Conservation (phyloP, 2,888 invertebrate genomes). For the Branchellion lobata region DNA sequence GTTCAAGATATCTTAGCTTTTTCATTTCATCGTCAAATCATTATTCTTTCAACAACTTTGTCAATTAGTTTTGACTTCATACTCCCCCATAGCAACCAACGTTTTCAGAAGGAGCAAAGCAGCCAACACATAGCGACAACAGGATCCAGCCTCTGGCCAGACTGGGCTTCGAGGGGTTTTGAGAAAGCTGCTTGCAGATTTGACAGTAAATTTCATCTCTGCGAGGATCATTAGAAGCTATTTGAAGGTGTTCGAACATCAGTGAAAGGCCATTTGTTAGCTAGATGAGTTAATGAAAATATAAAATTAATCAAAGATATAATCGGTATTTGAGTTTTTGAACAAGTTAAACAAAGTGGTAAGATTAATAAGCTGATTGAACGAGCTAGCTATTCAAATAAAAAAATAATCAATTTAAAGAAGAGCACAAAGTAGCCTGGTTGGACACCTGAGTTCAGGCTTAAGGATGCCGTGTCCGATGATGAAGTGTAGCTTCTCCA, state of each 20-base stretch:
- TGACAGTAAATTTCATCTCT: conserved; percentile 67
- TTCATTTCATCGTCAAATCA: too few relatives aligned
- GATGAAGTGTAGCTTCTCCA: conserved; percentile 97
- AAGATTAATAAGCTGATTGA: too few relatives aligned
- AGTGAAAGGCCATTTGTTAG: not conserved
- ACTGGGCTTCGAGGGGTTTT: conserved; percentile 78
- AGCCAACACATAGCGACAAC: conserved; percentile 93
- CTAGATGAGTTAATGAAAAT: not conserved
- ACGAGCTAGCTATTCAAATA: too few relatives aligned
- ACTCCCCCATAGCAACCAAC: conserved; percentile 52
- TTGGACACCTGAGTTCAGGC: conserved; percentile 86
- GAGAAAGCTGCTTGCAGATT: conserved; percentile 65
- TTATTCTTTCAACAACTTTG: not conserved
- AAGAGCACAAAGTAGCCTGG: too few relatives aligned
- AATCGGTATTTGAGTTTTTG: too few relatives aligned
- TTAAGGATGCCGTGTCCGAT: conserved; percentile 91
- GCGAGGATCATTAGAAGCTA: conserved; percentile 10
- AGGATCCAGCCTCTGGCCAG: conserved; percentile 98
- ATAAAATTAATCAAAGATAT: not conserved
- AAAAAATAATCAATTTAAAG: too few relatives aligned
- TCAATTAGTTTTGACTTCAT: not conserved
- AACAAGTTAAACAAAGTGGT: too few relatives aligned
- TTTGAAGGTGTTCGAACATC: not conserved
- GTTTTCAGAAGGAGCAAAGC: conserved; percentile 93
- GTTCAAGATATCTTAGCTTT: too few relatives aligned